phyloP scores from a whole-genome alignment of 2,113 vertebrate species.

The Cettia cetti region DNA sequence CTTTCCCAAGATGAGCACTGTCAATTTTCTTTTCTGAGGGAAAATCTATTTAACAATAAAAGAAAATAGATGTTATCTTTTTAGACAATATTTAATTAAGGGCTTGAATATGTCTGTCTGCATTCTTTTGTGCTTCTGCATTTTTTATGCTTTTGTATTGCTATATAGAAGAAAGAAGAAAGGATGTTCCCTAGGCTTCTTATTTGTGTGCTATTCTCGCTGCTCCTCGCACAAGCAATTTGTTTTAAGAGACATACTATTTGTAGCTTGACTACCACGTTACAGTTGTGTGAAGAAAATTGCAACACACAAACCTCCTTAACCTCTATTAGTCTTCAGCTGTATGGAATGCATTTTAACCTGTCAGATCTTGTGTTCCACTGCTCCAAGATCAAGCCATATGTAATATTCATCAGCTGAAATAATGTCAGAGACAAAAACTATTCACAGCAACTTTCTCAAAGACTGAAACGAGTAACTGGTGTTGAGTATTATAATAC shows the following conservation, averaged over 20 bases:
- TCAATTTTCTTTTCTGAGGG: neutral
- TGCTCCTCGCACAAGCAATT: neutral
- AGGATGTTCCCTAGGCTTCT: neutral
- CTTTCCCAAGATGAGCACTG: neutral
- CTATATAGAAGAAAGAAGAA: neutral
- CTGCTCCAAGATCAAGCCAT: slow-evolving; percentile 35
- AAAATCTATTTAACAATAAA: neutral
- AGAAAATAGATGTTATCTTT: neutral
- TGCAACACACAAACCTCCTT: slow-evolving; percentile 30
- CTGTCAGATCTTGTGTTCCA: slow-evolving; percentile 53
- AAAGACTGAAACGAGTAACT: slow-evolving; percentile 47
- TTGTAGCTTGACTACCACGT: slow-evolving; percentile 29
- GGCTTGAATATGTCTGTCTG: neutral
- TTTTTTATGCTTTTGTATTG: neutral
- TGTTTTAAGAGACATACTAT: slow-evolving; percentile 5
- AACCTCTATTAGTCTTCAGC: slow-evolving; percentile 47
- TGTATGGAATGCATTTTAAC: slow-evolving; percentile 47
- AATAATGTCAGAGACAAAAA: neutral
- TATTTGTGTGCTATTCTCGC: neutral
- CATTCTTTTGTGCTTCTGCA: neutral
- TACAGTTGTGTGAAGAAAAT: slow-evolving; percentile 31
- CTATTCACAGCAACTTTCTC: neutral
- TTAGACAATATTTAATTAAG: neutral
- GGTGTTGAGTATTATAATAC: slow-evolving; percentile 27
- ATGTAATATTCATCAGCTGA: slow-evolving; percentile 53